Evolutionary conservation across 2,797 vertebrate genomes (phyloP).

Genomic region (Poeciliopsis paucimaculata): DNA sequence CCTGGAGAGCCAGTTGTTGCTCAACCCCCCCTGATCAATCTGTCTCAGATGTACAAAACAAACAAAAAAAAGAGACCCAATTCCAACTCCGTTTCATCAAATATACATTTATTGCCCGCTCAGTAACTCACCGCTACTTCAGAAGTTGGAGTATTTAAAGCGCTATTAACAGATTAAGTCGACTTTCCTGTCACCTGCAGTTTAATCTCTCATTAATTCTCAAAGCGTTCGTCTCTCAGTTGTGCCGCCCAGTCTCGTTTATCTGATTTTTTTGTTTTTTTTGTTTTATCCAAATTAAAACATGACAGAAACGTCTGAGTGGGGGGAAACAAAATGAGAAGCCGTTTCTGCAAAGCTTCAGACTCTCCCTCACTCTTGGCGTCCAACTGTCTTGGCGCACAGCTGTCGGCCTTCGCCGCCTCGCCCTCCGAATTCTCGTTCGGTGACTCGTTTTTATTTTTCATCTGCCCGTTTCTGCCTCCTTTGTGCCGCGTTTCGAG

Average conservation of each 20-base stretch:
- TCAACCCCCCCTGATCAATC: constrained; percentile 45
- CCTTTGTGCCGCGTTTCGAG: constrained; percentile 9
- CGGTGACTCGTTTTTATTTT: not conserved
- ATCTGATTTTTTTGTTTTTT: not conserved
- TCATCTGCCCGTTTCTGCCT: not conserved
- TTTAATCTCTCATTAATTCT: not conserved
- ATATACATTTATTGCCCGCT: constrained; percentile 10
- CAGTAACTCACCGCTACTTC: not conserved
- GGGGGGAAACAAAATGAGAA: constrained; percentile 3
- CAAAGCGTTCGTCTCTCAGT: constrained; percentile 19
- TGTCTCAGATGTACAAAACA: constrained; percentile 6
- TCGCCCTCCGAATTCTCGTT: constrained; percentile 9
- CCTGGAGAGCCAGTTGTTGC: constrained; percentile 26
- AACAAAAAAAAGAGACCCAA: not conserved
- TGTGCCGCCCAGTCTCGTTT: not conserved
- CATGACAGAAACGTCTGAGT: not conserved
- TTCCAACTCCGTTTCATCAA: not conserved
- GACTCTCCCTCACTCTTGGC: constrained; percentile 3
- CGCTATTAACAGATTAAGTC: constrained; percentile 5
- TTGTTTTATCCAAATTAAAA: not conserved
- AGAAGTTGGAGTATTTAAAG: constrained; percentile 8
- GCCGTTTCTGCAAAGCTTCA: constrained; percentile 6
- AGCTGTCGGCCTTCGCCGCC: constrained; percentile 8
- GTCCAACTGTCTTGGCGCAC: constrained; percentile 35
- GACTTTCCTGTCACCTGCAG: constrained; percentile 8